Conservation (phyloP, 2,888 invertebrate genomes). For the Sphaerophoria rueppellii region DNA sequence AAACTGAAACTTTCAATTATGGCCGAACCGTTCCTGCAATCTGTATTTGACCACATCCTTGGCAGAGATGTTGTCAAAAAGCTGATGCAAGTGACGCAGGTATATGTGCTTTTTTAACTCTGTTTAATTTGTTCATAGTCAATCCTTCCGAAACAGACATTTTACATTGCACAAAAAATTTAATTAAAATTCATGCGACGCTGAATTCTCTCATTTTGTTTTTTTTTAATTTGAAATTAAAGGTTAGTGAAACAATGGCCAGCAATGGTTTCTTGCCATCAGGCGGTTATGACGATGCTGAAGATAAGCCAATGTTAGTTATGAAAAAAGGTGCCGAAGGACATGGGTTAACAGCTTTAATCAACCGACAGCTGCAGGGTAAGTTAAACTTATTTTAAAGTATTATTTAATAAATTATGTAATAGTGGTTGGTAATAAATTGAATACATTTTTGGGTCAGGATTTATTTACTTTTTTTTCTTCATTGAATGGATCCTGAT, state of each 20-base stretch:
- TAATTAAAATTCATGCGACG: conserved; percentile 31
- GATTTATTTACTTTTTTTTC: neutral
- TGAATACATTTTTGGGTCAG: conserved; percentile 38
- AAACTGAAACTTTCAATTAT: conserved; percentile 93
- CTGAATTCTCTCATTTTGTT: neutral
- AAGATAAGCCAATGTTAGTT: conserved; percentile 90
- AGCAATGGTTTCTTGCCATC: conserved; percentile 89
- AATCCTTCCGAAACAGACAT: too few species aligned
- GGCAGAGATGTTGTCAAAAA: conserved; percentile 94
- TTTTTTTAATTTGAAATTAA: neutral
- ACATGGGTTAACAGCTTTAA: conserved; percentile 89
- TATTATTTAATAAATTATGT: conserved; percentile 9
- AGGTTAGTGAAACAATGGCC: conserved; percentile 92
- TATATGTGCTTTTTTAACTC: conserved; percentile 51
- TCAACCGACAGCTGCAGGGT: conserved; percentile 91
- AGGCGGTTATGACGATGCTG: conserved; percentile 87
- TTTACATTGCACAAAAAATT: conserved; percentile 2
- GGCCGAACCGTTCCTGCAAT: conserved; percentile 91
- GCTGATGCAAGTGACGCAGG: conserved; percentile 89
- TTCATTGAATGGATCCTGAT: conserved; percentile 1
- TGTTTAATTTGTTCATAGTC: too few species aligned
- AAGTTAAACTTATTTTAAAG: conserved; percentile 75
- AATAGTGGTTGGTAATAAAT: conserved; percentile 45
- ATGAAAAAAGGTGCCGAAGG: conserved; percentile 88
- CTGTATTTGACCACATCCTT: conserved; percentile 93